Evolutionary conservation across 2,113 vertebrate species (phyloP), one percentile per base, ranked within the genome.

Genomic region (Oryctolagus cuniculus): DNA sequence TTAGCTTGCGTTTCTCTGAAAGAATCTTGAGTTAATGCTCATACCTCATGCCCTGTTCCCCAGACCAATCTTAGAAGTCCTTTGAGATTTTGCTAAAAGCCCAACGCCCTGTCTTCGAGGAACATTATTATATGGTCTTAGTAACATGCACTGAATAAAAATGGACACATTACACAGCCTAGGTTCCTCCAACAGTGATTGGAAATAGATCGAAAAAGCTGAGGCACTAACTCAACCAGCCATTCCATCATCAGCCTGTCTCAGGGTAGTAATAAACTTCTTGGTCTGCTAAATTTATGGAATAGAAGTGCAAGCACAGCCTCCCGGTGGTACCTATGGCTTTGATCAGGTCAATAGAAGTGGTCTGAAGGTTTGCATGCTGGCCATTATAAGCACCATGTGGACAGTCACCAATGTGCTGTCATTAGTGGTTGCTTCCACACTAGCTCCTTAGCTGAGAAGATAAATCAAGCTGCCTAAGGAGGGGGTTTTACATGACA

Each of bases 221-320:
- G 70, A 93, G 81, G 91, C 96, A 96, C 92, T 97, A 97, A 97
- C 96, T 97, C 97, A 96, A 95, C 94, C 93, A 96, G 96, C 95
- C 94, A 94, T 97, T 97, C 96, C 91, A 97, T 97, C 96, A 95
- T 97, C 92, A 96, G 84, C 92, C 85, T 97, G 96, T 98, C 96
- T 98, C 95, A 73, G 81, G 87, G 87, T 91, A 96, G 96, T 96
- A 94, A 98, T 98, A 98, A 97, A 96, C 94, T 96, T 95, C 87
- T 95, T 61, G 77, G 72, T 86, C 91, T 95, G 93, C 87, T 97
- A 96, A 97, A 97, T 98, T 97, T 97, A 97, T 96, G 87, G 95
- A 96, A 90, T 84, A 38, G 73, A 97, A 96, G 87, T 96, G 80
- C 15, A 7, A 96, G 83, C 96, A 96, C 95, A 96, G 87, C 38